Percentiles rank a stretch among this genome's conserved stretches.
These are phyloP conservation scores for Eremobia ochroleuca DNA, from an alignment of 2,888 invertebrate species.

Conservation along the genomic window DNA sequence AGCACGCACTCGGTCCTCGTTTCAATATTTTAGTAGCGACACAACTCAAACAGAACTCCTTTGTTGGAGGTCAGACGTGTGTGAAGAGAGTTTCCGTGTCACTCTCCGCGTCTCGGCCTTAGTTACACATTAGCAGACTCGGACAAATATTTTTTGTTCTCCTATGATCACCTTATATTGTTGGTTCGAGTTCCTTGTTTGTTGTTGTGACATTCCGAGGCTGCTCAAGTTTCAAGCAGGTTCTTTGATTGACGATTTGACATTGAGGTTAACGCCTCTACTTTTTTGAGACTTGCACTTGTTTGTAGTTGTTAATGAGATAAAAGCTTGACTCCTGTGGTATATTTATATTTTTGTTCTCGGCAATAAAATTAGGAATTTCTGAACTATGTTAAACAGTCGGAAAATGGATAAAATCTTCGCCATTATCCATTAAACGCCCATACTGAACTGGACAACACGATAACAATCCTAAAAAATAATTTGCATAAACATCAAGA, in stretches of 20 bases:
- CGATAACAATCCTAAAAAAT: slow-evolving; percentile 31
- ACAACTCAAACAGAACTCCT: slow-evolving; percentile 88
- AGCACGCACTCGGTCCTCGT: slow-evolving; percentile 86
- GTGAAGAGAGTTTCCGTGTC: slow-evolving; percentile 90
- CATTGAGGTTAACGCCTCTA: slow-evolving; percentile 35
- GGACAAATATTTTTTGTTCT: slow-evolving; percentile 89
- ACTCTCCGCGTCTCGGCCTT: slow-evolving; percentile 84
- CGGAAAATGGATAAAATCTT: slow-evolving; percentile 8
- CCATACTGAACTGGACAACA: background rate
- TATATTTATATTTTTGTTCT: background rate
- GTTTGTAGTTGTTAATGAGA: slow-evolving; percentile 22
- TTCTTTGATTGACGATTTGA: slow-evolving; percentile 57
- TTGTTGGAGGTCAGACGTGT: slow-evolving; percentile 90
- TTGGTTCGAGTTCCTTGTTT: slow-evolving; percentile 80
- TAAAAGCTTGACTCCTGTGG: slow-evolving; percentile 2
- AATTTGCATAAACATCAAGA: slow-evolving; percentile 53
- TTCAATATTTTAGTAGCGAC: slow-evolving; percentile 91
- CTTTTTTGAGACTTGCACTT: slow-evolving; percentile 10
- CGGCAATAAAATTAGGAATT: background rate
- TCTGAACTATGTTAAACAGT: background rate
- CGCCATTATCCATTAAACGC: background rate
- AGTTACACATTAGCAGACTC: slow-evolving; percentile 87
- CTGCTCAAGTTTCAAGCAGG: slow-evolving; percentile 58
- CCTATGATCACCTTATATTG: slow-evolving; percentile 84
- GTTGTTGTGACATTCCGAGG: slow-evolving; percentile 75